phyloP scores from a whole-genome alignment of 2,888 invertebrate genomes.

The Phengaris alcon region DNA sequence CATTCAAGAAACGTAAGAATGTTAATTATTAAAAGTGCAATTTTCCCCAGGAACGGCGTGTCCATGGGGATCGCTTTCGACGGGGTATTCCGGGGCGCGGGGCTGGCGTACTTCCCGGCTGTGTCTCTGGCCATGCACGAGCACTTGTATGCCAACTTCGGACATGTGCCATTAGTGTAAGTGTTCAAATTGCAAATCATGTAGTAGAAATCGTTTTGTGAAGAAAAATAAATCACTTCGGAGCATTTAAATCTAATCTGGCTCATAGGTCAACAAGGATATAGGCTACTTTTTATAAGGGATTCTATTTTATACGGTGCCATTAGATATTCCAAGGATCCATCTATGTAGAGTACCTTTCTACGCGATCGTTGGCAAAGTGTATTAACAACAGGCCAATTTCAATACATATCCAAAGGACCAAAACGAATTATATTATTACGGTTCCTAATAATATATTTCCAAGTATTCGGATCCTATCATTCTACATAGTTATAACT shows the following conservation, averaged over 20 bases:
- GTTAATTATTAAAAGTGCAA: constrained; percentile 49
- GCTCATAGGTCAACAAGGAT: no score
- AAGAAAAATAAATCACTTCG: no score
- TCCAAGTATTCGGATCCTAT: background rate
- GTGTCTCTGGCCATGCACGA: constrained; percentile 88
- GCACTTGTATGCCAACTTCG: constrained; percentile 88
- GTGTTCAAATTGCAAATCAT: constrained; percentile 36
- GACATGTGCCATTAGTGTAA: constrained; percentile 77
- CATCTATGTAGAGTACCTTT: no score
- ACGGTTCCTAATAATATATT: background rate
- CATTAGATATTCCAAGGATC: no score
- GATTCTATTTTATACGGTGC: no score
- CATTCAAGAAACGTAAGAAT: no score
- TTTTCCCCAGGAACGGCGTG: constrained; percentile 83
- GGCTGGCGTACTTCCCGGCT: constrained; percentile 88
- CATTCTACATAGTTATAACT: background rate
- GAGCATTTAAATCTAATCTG: no score
- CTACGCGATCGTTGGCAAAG: no score
- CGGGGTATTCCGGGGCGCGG: constrained; percentile 84
- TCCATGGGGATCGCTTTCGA: constrained; percentile 86
- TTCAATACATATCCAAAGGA: no score
- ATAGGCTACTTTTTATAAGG: no score
- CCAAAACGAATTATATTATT: background rate
- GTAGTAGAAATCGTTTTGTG: no score
- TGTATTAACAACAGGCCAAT: no score